These are phyloP conservation scores for Bovichtus variegatus DNA, from an alignment of 2,797 vertebrate genomes.

Conservation along the genomic window DNA sequence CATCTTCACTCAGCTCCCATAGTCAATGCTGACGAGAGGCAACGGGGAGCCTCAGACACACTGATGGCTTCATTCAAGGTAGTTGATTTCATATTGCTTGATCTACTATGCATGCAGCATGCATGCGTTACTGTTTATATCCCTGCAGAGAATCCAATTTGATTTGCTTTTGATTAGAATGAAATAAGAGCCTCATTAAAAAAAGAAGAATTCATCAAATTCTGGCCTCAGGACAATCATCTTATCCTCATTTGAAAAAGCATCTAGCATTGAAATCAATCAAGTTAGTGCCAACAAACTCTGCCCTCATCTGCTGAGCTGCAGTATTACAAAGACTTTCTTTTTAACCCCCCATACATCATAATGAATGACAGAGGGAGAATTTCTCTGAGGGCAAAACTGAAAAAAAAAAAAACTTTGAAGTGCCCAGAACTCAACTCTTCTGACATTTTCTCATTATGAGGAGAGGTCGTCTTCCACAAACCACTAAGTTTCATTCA, in stretches of 20 bases:
- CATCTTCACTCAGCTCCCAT: constrained; percentile 16
- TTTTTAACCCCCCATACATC: not conserved
- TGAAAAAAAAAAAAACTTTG: not conserved
- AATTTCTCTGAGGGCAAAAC: not conserved
- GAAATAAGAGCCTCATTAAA: constrained; percentile 10
- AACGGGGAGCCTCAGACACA: constrained; percentile 11
- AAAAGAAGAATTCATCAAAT: constrained; percentile 6
- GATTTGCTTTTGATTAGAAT: not conserved
- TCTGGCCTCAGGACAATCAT: not conserved
- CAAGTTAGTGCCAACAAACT: constrained; percentile 26
- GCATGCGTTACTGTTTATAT: not conserved
- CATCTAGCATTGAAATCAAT: not conserved
- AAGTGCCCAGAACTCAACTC: not conserved
- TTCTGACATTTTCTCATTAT: not conserved
- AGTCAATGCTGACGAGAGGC: constrained; percentile 22
- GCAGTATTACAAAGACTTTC: constrained; percentile 59
- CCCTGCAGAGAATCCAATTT: not conserved
- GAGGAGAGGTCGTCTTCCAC: constrained; percentile 5
- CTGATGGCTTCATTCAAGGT: constrained; percentile 1
- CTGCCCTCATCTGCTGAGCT: constrained; percentile 74
- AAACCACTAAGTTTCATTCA: constrained; percentile 2
- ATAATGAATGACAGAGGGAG: not conserved
- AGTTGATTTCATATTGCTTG: not conserved
- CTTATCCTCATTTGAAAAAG: constrained; percentile 1
- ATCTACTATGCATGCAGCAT: constrained; percentile 16